Conservation (phyloP, 2,888 invertebrate genomes). For the Chirona hameri region DNA sequence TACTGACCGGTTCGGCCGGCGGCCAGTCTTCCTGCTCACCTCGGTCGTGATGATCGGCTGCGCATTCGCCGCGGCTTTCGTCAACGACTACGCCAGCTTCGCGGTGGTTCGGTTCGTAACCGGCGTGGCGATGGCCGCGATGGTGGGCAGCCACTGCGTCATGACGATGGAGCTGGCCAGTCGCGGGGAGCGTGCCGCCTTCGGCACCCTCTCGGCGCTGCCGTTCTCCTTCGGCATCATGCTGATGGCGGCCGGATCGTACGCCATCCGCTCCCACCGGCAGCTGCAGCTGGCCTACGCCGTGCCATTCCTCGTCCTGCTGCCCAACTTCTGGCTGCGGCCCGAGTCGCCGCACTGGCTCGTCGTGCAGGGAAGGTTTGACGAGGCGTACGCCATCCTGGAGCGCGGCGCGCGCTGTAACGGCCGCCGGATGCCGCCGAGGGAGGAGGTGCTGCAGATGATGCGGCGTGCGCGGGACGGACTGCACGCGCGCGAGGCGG, state of each 20-base stretch:
- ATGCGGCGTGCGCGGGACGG: background rate
- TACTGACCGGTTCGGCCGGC: slow-evolving; percentile 39
- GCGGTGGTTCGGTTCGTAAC: slow-evolving; percentile 38
- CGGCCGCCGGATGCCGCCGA: background rate
- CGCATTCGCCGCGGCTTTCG: slow-evolving; percentile 38
- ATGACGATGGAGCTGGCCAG: slow-evolving; percentile 58
- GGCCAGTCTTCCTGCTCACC: slow-evolving; percentile 39
- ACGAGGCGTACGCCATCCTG: background rate
- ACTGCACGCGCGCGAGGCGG: background rate
- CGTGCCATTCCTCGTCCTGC: slow-evolving; percentile 58
- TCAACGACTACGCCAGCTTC: slow-evolving; percentile 38
- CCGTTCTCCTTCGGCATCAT: slow-evolving; percentile 68
- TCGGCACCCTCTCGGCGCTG: slow-evolving; percentile 63
- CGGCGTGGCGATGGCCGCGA: slow-evolving; percentile 32
- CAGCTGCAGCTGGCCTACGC: slow-evolving; percentile 64
- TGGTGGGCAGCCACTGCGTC: slow-evolving; percentile 36
- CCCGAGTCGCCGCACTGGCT: slow-evolving; percentile 57
- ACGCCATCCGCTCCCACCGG: slow-evolving; percentile 63
- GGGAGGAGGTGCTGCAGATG: background rate
- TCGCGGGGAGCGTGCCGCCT: slow-evolving; percentile 56
- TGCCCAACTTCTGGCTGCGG: slow-evolving; percentile 54
- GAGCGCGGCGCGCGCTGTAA: background rate
- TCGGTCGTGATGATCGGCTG: slow-evolving; percentile 38
- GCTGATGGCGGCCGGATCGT: slow-evolving; percentile 60
- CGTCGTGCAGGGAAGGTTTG: slow-evolving; percentile 45